These are phyloP conservation scores for Clarias laeviceps DNA, from an alignment of 2,797 vertebrate species.

Conservation along the genomic window DNA sequence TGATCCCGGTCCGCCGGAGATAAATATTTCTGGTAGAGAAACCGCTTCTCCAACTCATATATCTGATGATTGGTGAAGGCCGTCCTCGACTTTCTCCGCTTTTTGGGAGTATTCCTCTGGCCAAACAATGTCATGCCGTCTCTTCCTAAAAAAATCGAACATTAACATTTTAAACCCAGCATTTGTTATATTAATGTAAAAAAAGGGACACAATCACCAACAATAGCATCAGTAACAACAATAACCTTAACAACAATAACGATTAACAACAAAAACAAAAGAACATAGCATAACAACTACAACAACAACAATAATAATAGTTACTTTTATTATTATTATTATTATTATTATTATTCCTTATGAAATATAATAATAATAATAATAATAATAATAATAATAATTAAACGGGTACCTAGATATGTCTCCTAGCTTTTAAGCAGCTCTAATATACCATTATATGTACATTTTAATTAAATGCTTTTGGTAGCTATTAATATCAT, in stretches of 20 bases:
- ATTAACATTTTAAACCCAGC: neutral
- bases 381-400: neutral
- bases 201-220: neutral
- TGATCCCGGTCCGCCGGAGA: constrained; percentile 88
- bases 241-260: neutral
- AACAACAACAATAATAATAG: neutral
- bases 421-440: neutral
- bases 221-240: neutral
- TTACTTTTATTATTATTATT: no score
- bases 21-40: constrained; percentile 90
- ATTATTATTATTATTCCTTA: neutral
- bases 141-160: constrained; percentile 70
- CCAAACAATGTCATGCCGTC: constrained; percentile 89
- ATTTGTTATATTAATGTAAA: neutral
- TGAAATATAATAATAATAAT: neutral
- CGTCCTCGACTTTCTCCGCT: constrained; percentile 85
- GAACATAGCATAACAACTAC: neutral
- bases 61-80: constrained; percentile 91
- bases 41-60: constrained; percentile 87
- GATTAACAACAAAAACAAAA: neutral
- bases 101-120: constrained; percentile 85
- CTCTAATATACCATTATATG: neutral
- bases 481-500: neutral
- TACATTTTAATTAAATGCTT: neutral
- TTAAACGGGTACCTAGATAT: neutral